Base-by-base conservation (phyloP, 2,888 invertebrate genomes). In the Sepiola atlantica region DNA sequence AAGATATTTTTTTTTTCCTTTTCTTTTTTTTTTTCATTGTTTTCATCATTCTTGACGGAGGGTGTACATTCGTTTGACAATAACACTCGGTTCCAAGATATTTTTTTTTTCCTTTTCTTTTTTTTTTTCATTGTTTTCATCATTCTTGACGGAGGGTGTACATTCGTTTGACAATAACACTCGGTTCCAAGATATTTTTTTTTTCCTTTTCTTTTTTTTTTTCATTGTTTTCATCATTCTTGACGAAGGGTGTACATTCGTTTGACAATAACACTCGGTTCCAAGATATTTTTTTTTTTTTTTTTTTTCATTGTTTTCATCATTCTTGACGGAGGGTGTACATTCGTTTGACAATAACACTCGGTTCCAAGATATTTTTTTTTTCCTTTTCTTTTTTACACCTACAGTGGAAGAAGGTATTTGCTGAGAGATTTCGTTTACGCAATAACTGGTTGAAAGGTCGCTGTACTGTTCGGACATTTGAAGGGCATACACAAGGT, bases 401-500 rank as follows among this genome's bases (percentile, higher is more conserved):
- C 90, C 96, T 96, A 55, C 96, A 97, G 97, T 97, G 97, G 97
- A 97, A 97, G 95, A 96, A 96, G 94, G 97, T 97, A 35, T 98
- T 98, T 97, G 97, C 97, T 54, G 97, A 98, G 95, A 96, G 97
- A 77, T 98, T 96, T 95, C 96, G 97, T 32, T 96, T 98, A 77
- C 96, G 97, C 94, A 96, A 97, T 92, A 98, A 98, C 95, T 98
- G 98, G 98, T 95, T 97, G 94, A 97, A 96, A 94, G 98, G 98
- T 24, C 96, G 97, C 94, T 98, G 98, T 96, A 97, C 97, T 94
- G 97, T 98, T 8, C 96, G 98, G 54, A 98, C 97, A 35, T 98
- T 98, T 96, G 97, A 97, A 96, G 98, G 98, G 55, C 98, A 98
- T 96, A 97, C 97, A 24, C 97, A 97, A 96, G 98, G 97, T 97